phyloP scores from a whole-genome alignment of 2,113 vertebrate species.

The Callipepla californica region DNA sequence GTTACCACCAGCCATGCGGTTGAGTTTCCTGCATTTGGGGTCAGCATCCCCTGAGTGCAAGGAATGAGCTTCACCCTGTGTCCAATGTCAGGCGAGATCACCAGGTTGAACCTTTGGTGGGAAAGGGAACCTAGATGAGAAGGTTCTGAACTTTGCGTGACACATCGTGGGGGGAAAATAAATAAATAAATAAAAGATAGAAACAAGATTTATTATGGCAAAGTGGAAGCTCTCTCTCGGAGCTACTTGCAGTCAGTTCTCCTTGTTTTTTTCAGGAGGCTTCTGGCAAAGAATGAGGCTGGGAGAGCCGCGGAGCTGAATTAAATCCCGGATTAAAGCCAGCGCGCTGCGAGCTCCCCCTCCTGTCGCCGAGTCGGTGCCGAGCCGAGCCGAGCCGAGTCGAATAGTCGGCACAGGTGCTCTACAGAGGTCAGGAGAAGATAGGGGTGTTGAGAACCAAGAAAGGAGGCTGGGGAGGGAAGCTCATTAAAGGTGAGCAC shows the following conservation, averaged over 20 bases:
- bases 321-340: background rate
- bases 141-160: background rate
- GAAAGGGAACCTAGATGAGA: background rate
- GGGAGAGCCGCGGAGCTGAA: background rate
- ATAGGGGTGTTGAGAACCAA: background rate
- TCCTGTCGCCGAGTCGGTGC: constrained; percentile 7
- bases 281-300: background rate
- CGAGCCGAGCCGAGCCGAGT: background rate
- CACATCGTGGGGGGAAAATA: background rate
- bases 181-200: background rate
- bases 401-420: fast-evolving
- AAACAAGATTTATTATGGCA: background rate
- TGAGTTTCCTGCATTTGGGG: too few relatives aligned
- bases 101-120: background rate
- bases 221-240: background rate
- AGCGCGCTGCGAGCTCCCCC: constrained; percentile 61
- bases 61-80: too few relatives aligned
- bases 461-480: background rate
- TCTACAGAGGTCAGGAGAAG: background rate
- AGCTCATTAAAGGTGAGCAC: background rate
- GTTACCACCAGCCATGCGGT: too few relatives aligned
- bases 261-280: background rate
- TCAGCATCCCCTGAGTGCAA: too few relatives aligned
- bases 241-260: background rate
- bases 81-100: too few relatives aligned